These are phyloP conservation scores for Diplodus puntazzo DNA, from an alignment of 2,797 vertebrate species.

Conservation along the genomic window DNA sequence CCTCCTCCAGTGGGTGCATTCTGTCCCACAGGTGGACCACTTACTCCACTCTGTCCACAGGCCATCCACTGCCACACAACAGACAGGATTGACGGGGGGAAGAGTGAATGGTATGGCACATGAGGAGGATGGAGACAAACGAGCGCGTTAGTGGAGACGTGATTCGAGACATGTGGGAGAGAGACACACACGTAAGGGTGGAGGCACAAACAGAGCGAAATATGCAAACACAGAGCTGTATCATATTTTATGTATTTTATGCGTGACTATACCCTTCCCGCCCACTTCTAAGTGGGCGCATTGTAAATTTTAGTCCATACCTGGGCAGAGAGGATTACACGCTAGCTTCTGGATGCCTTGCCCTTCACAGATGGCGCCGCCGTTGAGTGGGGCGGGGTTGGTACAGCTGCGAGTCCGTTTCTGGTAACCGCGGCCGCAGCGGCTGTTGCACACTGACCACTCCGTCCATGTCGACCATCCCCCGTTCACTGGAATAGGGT, in stretches of 20 bases:
- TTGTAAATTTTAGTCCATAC: conserved; percentile 74
- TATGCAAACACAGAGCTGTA: conserved; percentile 64
- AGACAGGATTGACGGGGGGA: conserved; percentile 65
- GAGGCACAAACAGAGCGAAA: conserved; percentile 62
- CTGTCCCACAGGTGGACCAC: conserved; percentile 98
- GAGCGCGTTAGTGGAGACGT: conserved; percentile 33
- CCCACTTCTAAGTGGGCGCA: conserved; percentile 29
- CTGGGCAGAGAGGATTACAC: conserved; percentile 97
- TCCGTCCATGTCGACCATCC: conserved; percentile 99
- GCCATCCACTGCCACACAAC: conserved; percentile 93
- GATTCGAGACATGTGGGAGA: conserved; percentile 55
- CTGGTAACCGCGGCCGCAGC: conserved; percentile 95
- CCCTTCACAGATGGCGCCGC: conserved; percentile 96
- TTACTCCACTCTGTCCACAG: conserved; percentile 99
- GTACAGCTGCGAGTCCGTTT: conserved; percentile 97
- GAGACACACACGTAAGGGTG: conserved; percentile 53
- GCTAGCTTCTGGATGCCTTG: conserved; percentile 95
- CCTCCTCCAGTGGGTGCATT: conserved; percentile 98
- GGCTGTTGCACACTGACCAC: conserved; percentile 97
- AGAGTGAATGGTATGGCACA: conserved; percentile 54
- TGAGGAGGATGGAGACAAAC: conserved; percentile 58
- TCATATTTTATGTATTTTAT: conserved; percentile 52
- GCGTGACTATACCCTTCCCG: conserved; percentile 40
- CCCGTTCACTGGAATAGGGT: conserved; percentile 89
- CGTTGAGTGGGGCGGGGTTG: conserved; percentile 96